Conservation (phyloP, 2,113 vertebrate genomes). For the Ageneiosus marmoratus region DNA sequence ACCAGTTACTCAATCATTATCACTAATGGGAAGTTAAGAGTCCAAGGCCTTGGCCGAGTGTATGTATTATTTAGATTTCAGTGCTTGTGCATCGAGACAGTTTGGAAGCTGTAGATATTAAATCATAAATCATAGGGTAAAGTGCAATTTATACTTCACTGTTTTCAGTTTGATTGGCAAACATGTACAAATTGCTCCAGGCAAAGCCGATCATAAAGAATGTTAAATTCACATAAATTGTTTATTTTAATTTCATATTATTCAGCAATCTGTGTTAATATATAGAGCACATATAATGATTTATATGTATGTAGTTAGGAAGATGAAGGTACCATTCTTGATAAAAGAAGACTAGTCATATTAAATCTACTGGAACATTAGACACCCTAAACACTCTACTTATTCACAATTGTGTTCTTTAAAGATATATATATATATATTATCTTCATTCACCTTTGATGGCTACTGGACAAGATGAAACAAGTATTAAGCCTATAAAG, state of each 20-base stretch:
- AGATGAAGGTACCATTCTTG: neutral
- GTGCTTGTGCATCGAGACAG: neutral
- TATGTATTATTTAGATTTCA: neutral
- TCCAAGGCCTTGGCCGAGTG: too few relatives aligned
- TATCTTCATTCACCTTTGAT: conserved; percentile 1
- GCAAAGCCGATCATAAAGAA: neutral
- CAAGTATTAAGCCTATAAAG: neutral
- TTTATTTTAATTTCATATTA: conserved; percentile 4
- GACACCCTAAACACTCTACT: neutral
- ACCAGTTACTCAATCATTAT: too few relatives aligned
- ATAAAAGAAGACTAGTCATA: neutral
- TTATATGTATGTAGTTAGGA: neutral
- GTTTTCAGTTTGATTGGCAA: conserved; percentile 15
- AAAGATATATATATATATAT: neutral
- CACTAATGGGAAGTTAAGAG: too few relatives aligned
- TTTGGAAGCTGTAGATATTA: neutral
- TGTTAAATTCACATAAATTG: neutral
- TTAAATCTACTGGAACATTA: neutral
- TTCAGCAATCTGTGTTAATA: neutral
- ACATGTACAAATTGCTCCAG: conserved; percentile 1
- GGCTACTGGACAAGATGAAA: neutral
- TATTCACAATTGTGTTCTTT: too few relatives aligned
- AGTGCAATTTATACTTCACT: neutral
- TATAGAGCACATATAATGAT: neutral
- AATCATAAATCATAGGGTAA: neutral